Conservation (phyloP, 2,797 vertebrate genomes). For the Pyrocephalus nanus region DNA sequence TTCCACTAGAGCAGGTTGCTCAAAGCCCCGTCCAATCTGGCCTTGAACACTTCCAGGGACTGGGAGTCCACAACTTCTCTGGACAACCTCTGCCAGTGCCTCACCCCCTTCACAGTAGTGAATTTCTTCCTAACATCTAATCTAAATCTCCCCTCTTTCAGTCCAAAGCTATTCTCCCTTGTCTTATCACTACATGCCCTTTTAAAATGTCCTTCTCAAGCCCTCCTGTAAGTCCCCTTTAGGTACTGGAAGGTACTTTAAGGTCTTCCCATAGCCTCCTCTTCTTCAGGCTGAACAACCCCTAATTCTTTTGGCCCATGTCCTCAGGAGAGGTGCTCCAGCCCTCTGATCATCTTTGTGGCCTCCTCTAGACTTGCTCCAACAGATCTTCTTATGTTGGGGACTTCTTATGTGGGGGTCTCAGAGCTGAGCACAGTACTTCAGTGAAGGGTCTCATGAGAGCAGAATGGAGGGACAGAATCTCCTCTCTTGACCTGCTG, state of each 20-base stretch:
- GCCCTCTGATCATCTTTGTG: neutral
- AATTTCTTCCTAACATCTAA: neutral
- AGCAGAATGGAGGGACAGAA: neutral
- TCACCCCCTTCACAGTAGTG: neutral
- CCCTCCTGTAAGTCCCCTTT: neutral
- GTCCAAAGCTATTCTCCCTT: neutral
- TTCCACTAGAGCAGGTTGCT: neutral
- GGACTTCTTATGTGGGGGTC: neutral
- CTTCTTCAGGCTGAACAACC: neutral
- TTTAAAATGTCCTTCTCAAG: neutral
- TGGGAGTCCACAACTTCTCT: neutral
- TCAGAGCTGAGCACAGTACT: neutral
- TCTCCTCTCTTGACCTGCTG: rapidly evolving
- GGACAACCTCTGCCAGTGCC: neutral
- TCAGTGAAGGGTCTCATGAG: neutral
- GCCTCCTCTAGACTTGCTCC: neutral
- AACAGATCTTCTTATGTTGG: no score
- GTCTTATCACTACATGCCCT: neutral
- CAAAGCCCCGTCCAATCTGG: neutral
- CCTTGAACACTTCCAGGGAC: neutral
- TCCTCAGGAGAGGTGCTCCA: neutral
- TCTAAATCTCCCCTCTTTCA: neutral
- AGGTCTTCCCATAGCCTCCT: rapidly evolving
- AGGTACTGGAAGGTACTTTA: rapidly evolving
- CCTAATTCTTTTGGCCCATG: neutral